A percentile compares a stretch with the other conserved stretches of the same genome.
Evolutionary conservation across 1,140 invertebrate species (phyloP).

Genomic region (Hyles euphorbiae): DNA sequence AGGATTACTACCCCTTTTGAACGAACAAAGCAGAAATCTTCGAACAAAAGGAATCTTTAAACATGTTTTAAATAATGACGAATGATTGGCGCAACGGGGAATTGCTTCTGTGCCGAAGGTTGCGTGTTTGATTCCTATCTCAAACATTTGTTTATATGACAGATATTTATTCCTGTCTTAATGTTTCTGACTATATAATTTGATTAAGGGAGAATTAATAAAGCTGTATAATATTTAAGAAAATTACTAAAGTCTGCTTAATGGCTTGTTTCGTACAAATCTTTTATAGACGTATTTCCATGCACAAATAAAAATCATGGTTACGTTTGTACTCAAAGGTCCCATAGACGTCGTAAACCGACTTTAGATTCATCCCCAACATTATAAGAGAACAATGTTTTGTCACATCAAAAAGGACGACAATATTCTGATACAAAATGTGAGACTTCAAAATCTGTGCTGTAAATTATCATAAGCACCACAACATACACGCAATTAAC

Average conservation of each 20-base stretch:
- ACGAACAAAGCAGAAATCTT: too few species aligned
- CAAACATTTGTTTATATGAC: too few species aligned
- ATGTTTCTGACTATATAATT: too few species aligned
- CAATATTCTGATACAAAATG: conserved; percentile 56
- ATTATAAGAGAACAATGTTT: conserved; percentile 64
- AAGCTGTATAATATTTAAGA: too few species aligned
- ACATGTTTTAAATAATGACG: not conserved
- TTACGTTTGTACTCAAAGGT: conserved; percentile 54
- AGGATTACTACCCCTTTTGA: conserved; percentile 18
- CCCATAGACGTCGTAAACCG: conserved; percentile 64
- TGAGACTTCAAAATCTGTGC: conserved; percentile 35
- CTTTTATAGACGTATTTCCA: too few species aligned
- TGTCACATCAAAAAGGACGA: conserved; percentile 59
- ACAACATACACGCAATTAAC: not conserved
- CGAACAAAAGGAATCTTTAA: too few species aligned
- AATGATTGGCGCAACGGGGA: too few species aligned
- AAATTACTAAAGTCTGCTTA: not conserved
- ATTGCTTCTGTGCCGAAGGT: too few species aligned
- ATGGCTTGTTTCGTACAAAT: not conserved
- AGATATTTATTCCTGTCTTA: too few species aligned
- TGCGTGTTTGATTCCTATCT: too few species aligned
- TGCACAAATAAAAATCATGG: conserved; percentile 51
- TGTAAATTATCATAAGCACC: conserved; percentile 1
- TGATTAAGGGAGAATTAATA: too few species aligned
- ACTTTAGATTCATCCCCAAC: conserved; percentile 62